phyloP scores from a whole-genome alignment of 1,140 invertebrate genomes.

The Caenorhabditis latens region DNA sequence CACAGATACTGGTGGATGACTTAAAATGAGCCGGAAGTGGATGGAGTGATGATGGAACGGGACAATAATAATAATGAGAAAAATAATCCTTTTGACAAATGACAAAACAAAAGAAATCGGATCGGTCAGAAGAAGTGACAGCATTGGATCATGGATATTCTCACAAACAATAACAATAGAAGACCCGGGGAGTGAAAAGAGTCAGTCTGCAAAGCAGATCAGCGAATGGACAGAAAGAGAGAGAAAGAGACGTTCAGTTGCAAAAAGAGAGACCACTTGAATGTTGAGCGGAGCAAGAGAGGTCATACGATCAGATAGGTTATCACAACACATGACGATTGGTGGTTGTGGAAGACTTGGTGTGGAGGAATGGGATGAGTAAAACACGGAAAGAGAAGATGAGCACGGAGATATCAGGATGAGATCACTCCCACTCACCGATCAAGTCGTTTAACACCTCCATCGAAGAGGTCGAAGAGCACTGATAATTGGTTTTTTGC shows the following conservation, averaged over 20 bases:
- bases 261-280: conserved; percentile 12
- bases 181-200: background rate
- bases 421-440: background rate
- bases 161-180: conserved; percentile 12
- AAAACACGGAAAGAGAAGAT: conserved; percentile 17
- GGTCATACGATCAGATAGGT: conserved; percentile 52
- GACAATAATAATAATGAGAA: background rate
- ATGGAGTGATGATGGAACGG: background rate
- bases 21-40: too few relatives aligned
- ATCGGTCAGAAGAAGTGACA: conserved; percentile 16
- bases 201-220: background rate
- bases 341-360: background rate
- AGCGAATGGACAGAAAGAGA: background rate
- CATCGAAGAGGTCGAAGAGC: background rate
- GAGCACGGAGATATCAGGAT: conserved; percentile 3
- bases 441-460: background rate
- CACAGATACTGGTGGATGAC: too few relatives aligned
- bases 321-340: conserved; percentile 49
- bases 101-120: background rate
- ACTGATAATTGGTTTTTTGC: background rate
- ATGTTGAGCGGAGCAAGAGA: background rate
- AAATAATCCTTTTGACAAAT: background rate
- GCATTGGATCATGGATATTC: background rate
- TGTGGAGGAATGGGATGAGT: background rate
- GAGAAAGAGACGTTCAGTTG: conserved; percentile 18